phyloP scores from a whole-genome alignment of 2,113 vertebrate genomes.

The Siniperca chuatsi region DNA sequence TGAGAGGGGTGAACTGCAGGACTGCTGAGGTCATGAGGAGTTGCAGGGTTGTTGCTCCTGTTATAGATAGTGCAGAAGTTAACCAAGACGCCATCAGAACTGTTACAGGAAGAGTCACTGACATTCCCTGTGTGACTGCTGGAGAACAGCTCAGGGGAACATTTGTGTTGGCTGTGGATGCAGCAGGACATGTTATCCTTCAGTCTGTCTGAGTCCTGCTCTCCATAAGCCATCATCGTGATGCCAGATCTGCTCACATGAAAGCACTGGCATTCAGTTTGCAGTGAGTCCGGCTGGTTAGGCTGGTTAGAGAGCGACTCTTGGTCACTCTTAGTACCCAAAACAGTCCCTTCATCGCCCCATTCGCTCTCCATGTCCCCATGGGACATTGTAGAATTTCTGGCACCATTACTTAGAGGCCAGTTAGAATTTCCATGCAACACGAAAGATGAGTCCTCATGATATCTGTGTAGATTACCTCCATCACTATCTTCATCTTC shows the following conservation, averaged over 20 bases:
- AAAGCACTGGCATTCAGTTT: constrained; percentile 78
- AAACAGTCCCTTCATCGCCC: constrained; percentile 71
- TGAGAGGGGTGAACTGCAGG: constrained; percentile 82
- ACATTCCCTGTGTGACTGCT: constrained; percentile 88
- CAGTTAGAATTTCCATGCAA: constrained; percentile 86
- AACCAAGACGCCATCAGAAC: constrained; percentile 93
- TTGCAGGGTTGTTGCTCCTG: constrained; percentile 88
- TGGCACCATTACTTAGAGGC: constrained; percentile 69
- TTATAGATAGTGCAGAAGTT: constrained; percentile 96
- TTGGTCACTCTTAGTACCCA: constrained; percentile 82
- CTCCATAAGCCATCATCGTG: constrained; percentile 79
- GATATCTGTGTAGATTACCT: constrained; percentile 82
- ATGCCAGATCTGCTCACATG: constrained; percentile 77
- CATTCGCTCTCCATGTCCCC: constrained; percentile 60
- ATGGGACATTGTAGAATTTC: background rate
- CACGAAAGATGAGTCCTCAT: constrained; percentile 88
- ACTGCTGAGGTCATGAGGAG: constrained; percentile 88
- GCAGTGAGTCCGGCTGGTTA: constrained; percentile 75
- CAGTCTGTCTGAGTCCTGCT: constrained; percentile 84
- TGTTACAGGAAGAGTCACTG: constrained; percentile 95
- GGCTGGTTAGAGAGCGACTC: constrained; percentile 61
- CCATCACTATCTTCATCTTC: constrained; percentile 82
- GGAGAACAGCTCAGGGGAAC: constrained; percentile 82
- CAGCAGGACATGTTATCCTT: constrained; percentile 79
- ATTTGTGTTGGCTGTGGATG: constrained; percentile 83